Base-by-base conservation (phyloP, 2,888 invertebrate genomes). In the Mythimna vitellina region DNA sequence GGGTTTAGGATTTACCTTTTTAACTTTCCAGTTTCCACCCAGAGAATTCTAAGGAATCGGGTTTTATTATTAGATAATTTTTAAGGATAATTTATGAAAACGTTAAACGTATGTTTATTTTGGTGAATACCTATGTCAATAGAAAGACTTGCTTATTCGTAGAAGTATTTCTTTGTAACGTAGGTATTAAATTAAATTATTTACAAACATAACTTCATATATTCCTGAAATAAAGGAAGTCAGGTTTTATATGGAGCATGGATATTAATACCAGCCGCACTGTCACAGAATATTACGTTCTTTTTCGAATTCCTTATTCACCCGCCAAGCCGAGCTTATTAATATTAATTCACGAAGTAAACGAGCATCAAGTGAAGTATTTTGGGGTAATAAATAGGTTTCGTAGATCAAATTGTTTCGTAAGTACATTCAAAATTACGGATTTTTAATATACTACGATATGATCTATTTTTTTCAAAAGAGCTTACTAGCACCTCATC, bases 291-390 rank as follows among this genome's bases (percentile, higher is more conserved):
- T 70, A 58, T 69, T 25, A 25, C n/a, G 42, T 58, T 58, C 70
- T 71, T 71, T 71, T 57, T 72, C 12, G 42, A 75, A 70, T 60
- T 70, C 14, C 56, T 68, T 38, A 14, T 65, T 62, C 10, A 70
- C 53, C 73, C 69, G 70, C 57, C 72, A 60, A 73, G 57, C 54
- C 46, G 29, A 29, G 32, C 60, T 70, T 74, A 66, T 81, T 74
- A 76, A 77, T 70, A 81, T 56, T 29, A 60, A 82, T 73, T 80
- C 69, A 73, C 61, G 38, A 70, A 62, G 70, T 66, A 76, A 73
- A 71, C 38, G 49, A 54, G 35, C 57, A 62, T 66, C 62, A 72
- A 72, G 56, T 67, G 42, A 22, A 1, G 32, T 58, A 69, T 51
- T 74, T 75, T 57, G 20, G n/a, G 57, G 63, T 56, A 56, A 73